Evolutionary conservation across 2,113 vertebrate genomes (phyloP), one percentile per base, ranked within the genome.

Genomic region (Natator depressus): DNA sequence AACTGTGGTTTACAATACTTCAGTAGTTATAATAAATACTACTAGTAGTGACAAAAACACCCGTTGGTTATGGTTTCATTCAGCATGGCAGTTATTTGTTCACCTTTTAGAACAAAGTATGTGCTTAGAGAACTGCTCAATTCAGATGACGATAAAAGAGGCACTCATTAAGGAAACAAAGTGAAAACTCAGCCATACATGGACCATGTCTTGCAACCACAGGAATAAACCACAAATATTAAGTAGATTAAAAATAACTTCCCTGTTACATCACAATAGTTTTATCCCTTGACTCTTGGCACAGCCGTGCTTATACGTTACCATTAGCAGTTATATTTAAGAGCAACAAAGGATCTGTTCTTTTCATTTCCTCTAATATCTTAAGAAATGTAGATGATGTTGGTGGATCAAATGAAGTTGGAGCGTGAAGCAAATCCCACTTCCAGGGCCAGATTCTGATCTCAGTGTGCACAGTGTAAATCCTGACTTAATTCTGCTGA

Each of bases 211-310:
- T 84, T 88, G 82, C 72, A 94, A 51, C 49, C 91, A 92, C 59
- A 92, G 27, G 76, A 92, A 80, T 27, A 92, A 96, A 87, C 53
- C 82, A 88, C 82, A 97, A 85, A 87, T 65, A 89, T 93, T 87
- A 92, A 92, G 62, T 20, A 79, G 53, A 96, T 96, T 92, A 89
- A 95, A 82, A 96, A 91, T 75, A 96, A 80, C 31, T 69, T 78
- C 51, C 50, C 20, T 69, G 42, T 93, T 91, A 12, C 35, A 46
- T 93, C 82, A 84, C 22, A 92, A 82, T 42, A 93, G 16, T 0
- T 95, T 95, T 96, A 92, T 85, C 62, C 83, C 10, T 89, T 42
- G 69, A 6, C 38, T 83, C 50, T 55, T 95, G 89, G 46, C 78
- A 92, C 35, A 78, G 69, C 72, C 85, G 29, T 86, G 14, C 59